Evolutionary conservation across 1,140 invertebrate species (phyloP).

Genomic region (Coboldia fuscipes): DNA sequence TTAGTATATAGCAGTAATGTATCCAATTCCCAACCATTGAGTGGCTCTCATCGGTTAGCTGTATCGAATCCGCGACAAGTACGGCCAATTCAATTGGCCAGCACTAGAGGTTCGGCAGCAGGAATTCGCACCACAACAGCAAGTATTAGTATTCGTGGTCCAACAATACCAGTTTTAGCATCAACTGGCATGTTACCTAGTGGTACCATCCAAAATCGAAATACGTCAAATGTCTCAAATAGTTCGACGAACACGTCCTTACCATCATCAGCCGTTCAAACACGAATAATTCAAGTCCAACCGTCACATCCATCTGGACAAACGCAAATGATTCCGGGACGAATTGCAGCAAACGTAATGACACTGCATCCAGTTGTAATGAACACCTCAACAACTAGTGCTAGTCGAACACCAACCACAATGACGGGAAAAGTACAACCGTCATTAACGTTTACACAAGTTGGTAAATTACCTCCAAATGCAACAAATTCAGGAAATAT

Average conservation of each 20-base stretch:
- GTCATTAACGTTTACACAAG: constrained; percentile 18
- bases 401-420: constrained; percentile 15
- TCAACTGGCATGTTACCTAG: constrained; percentile 10
- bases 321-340: constrained; percentile 12
- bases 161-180: constrained; percentile 14
- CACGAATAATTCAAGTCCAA: constrained; percentile 20
- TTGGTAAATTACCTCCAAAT: constrained; percentile 8
- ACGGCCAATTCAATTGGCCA: constrained; percentile 15
- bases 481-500: neutral
- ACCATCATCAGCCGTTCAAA: constrained; percentile 10
- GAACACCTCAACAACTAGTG: constrained; percentile 11
- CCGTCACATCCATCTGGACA: constrained; percentile 11
- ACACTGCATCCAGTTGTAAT: constrained; percentile 17
- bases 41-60: constrained; percentile 10
- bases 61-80: constrained; percentile 14
- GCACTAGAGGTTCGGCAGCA: constrained; percentile 12
- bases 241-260: constrained; percentile 9
- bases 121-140: constrained; percentile 7
- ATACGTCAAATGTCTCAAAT: constrained; percentile 5
- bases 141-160: constrained; percentile 18
- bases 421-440: constrained; percentile 18
- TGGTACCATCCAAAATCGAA: constrained; percentile 6
- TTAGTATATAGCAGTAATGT: constrained; percentile 12
- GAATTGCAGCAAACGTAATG: constrained; percentile 14
- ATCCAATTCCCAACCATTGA: constrained; percentile 6